phyloP scores from a whole-genome alignment of 2,797 vertebrate species.

The Myiotriccus ornatus region DNA sequence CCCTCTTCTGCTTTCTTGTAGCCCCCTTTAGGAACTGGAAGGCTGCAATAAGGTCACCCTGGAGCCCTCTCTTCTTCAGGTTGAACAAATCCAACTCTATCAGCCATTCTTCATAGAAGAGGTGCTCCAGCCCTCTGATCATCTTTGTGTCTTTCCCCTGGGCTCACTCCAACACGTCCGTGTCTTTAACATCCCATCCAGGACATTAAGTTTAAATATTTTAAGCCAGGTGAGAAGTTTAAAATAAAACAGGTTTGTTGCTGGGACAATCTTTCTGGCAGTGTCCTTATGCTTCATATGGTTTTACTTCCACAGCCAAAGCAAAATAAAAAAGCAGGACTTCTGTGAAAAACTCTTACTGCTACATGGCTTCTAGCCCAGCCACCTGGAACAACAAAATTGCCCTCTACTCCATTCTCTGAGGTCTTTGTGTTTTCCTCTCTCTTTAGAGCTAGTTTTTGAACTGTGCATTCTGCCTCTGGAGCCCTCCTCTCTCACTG shows the following conservation, averaged over 20 bases:
- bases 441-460: neutral
- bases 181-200: neutral
- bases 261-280: neutral
- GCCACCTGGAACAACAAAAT: neutral
- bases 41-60: neutral
- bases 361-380: neutral
- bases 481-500: neutral
- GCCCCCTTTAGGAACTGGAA: neutral
- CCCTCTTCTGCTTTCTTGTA: neutral
- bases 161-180: neutral
- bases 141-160: neutral
- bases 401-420: neutral
- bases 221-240: neutral
- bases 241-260: neutral
- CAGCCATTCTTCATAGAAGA: neutral
- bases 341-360: neutral
- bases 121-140: neutral
- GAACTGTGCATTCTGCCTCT: neutral
- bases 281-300: neutral
- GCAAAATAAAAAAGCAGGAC: neutral
- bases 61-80: neutral
- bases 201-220: neutral
- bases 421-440: neutral
- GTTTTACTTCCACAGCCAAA: neutral
- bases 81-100: neutral